Percentiles rank a stretch among this genome's conserved stretches.
Evolutionary conservation across 2,888 invertebrate species (phyloP).

Genomic region (Clivina fossor): DNA sequence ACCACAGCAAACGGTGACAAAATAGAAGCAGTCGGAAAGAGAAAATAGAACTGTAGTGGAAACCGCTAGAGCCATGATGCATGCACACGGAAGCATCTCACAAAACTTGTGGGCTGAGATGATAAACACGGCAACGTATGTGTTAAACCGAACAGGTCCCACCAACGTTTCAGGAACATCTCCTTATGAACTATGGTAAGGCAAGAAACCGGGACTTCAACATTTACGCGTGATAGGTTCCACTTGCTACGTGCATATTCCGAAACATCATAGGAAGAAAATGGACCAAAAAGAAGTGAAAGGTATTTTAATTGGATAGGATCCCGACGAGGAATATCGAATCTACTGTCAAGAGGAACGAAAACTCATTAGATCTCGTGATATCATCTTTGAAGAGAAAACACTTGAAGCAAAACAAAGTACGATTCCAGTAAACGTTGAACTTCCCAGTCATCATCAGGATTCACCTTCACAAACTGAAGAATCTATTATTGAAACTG

Average conservation of each 20-base stretch:
- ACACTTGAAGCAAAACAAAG: neutral
- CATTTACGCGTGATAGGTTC: constrained; percentile 40
- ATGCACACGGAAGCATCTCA: constrained; percentile 29
- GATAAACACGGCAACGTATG: constrained; percentile 34
- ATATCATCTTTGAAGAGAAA: constrained; percentile 18
- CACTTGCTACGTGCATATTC: constrained; percentile 21
- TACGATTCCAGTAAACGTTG: too few relatives aligned
- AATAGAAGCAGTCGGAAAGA: neutral
- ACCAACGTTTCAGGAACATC: constrained; percentile 37
- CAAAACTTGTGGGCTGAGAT: constrained; percentile 38
- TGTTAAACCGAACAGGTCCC: constrained; percentile 39
- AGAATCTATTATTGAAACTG: constrained; percentile 19
- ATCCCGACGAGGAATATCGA: constrained; percentile 40
- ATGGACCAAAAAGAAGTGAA: constrained; percentile 25
- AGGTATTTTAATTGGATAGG: constrained; percentile 41
- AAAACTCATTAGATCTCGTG: constrained; percentile 4
- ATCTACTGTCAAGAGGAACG: constrained; percentile 36
- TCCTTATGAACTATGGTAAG: constrained; percentile 41
- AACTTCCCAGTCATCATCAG: too few relatives aligned
- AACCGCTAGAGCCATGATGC: constrained; percentile 19
- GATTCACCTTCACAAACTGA: constrained; percentile 14
- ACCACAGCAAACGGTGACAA: constrained; percentile 4
- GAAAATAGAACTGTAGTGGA: constrained; percentile 12
- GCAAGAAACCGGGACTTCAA: constrained; percentile 35
- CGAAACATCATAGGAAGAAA: constrained; percentile 21